A percentile compares a stretch with the other conserved stretches of the same genome.
Evolutionary conservation across 2,113 vertebrate genomes (phyloP).

Genomic region (Chauna torquata): DNA sequence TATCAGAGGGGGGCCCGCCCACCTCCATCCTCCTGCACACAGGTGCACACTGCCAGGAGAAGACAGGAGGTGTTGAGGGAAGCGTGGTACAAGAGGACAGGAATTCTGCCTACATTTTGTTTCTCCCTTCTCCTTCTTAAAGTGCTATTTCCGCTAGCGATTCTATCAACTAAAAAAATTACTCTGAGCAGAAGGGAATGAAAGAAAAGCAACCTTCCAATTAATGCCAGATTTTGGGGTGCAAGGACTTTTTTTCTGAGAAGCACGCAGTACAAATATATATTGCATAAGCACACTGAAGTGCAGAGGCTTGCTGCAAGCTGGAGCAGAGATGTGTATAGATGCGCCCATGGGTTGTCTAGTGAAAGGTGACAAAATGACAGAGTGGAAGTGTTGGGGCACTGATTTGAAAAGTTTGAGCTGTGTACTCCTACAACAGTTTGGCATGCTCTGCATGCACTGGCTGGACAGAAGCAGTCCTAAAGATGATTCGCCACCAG

Average conservation of each 20-base stretch:
- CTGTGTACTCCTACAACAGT: background rate
- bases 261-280: background rate
- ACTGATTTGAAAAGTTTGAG: background rate
- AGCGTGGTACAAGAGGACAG: background rate
- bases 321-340: background rate
- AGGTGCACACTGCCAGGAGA: background rate
- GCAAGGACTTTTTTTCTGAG: background rate
- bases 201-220: background rate
- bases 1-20: background rate
- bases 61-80: background rate
- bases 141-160: background rate
- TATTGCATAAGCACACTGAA: background rate
- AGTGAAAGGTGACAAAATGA: background rate
- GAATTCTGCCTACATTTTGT: background rate
- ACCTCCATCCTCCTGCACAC: fast-evolving
- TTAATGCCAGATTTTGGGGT: background rate
- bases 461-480: background rate
- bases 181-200: background rate
- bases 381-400: background rate
- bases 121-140: background rate
- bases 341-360: background rate
- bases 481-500: background rate
- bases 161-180: background rate
- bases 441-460: background rate
- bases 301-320: background rate